phyloP scores from a whole-genome alignment of 2,797 vertebrate genomes.

The Bradypodion pumilum region DNA sequence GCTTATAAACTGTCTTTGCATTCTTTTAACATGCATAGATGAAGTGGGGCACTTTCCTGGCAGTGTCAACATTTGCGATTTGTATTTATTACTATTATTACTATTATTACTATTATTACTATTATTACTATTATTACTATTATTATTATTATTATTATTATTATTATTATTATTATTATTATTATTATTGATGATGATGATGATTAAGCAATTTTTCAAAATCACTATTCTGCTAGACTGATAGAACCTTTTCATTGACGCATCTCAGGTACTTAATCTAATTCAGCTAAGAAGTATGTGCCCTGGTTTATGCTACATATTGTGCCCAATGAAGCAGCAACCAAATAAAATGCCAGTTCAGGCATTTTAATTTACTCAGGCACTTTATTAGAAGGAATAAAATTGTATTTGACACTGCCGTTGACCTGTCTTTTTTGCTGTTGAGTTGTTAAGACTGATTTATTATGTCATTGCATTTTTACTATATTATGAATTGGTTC shows the following conservation, averaged over 20 bases:
- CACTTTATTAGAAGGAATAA: neutral
- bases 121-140: no score
- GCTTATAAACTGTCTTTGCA: no score
- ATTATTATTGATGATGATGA: neutral
- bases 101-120: no score
- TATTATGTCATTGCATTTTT: neutral
- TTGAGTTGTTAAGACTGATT: neutral
- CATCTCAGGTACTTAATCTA: neutral
- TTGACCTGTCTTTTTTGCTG: neutral
- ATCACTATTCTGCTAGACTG: neutral
- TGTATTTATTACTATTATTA: no score
- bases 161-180: neutral
- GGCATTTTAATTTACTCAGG: neutral
- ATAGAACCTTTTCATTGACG: neutral
- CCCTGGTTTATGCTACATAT: neutral
- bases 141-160: no score
- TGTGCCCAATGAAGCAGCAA: neutral
- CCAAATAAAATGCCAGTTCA: neutral
- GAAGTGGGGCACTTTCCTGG: no score
- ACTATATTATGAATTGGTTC: slow-evolving; percentile 27
- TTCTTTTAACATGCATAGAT: no score
- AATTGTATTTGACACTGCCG: neutral
- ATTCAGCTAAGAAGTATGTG: neutral
- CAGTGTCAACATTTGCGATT: no score
- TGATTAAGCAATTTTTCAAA: neutral